Conservation (phyloP, 2,797 vertebrate species). For the Takifugu ocellatus region DNA sequence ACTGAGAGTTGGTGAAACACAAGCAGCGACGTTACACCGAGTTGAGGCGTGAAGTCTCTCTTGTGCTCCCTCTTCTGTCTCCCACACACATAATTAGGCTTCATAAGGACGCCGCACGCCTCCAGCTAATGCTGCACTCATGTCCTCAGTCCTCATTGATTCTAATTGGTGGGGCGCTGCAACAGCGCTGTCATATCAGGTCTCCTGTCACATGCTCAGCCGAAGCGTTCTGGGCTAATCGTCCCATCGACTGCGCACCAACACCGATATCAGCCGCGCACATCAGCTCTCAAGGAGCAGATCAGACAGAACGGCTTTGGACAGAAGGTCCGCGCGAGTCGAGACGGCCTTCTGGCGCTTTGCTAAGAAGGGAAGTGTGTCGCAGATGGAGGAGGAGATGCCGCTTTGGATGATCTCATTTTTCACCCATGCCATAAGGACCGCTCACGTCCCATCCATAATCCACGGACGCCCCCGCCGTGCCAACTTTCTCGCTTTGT, state of each 20-base stretch:
- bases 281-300: conserved; percentile 4
- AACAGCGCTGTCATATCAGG: conserved; percentile 28
- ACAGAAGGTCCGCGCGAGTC: conserved; percentile 16
- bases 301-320: conserved; percentile 14
- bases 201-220: conserved; percentile 25
- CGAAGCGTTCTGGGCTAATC: conserved; percentile 17
- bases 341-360: conserved; percentile 37
- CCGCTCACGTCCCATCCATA: conserved; percentile 41
- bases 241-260: conserved; percentile 7
- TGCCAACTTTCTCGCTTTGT: conserved; percentile 32
- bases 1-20: conserved; percentile 29
- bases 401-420: conserved; percentile 71
- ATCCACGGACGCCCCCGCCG: conserved; percentile 44
- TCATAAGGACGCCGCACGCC: conserved; percentile 23
- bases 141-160: conserved; percentile 35
- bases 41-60: conserved; percentile 43
- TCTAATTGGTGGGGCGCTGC: conserved; percentile 47
- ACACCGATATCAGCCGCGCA: conserved; percentile 1
- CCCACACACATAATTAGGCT: conserved; percentile 52
- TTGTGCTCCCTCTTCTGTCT: conserved; percentile 27
- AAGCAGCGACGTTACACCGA: conserved; percentile 26
- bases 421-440: conserved; percentile 68
- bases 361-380: conserved; percentile 39
- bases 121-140: conserved; percentile 36
- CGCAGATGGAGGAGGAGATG: conserved; percentile 76